Base-by-base conservation (phyloP, 2,888 invertebrate genomes). In the Rhopalosiphum nymphaeae region DNA sequence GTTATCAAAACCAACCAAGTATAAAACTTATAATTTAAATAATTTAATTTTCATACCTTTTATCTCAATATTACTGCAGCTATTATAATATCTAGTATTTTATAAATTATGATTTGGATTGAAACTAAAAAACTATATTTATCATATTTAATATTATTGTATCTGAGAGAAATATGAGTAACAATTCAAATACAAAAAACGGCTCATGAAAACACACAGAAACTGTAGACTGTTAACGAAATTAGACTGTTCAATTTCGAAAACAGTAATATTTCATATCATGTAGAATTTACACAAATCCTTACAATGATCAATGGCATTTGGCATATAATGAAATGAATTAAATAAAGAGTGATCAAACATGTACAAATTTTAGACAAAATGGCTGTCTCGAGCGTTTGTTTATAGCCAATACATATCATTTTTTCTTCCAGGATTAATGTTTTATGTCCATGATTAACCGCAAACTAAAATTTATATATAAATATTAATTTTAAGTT, bases 331-430 rank as follows among this genome's bases (percentile, higher is more conserved):
- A n/a, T n/a, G 4, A 87, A 87, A 87, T 36, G 21, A n/a, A 87
- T 7, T 46, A 7, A 29, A 29, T 13, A 11, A 88, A 16, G 16
- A 29, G 53, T 16, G 49, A 91, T 5, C 56, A 44, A 91, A 91
- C 85, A n/a, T 56, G n/a, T 25, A 84, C 21, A 86, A 86, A 67
- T 21, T 36, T 36, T 29, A 67, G 29, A 92, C 92, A 92, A 92
- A 87, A 92, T 92, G 92, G 92, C 92, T 67, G 92, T 88, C 87
- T 53, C 10, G 11, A 42, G 49, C 49, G 49, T 92, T 92, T 92
- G 49, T 61, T 91, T 89, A 89, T 91, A 61, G 21, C 13, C 56
- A 16, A 21, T 91, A 36, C 9, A 25, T n/a, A 49, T 1, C 2
- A 7, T 87, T 90, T 87, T 67, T 21, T 92, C 42, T 0, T 92